A percentile compares a stretch with the other conserved stretches of the same genome.
Evolutionary conservation across 2,113 vertebrate species (phyloP).

Genomic region (Casuarius casuarius): DNA sequence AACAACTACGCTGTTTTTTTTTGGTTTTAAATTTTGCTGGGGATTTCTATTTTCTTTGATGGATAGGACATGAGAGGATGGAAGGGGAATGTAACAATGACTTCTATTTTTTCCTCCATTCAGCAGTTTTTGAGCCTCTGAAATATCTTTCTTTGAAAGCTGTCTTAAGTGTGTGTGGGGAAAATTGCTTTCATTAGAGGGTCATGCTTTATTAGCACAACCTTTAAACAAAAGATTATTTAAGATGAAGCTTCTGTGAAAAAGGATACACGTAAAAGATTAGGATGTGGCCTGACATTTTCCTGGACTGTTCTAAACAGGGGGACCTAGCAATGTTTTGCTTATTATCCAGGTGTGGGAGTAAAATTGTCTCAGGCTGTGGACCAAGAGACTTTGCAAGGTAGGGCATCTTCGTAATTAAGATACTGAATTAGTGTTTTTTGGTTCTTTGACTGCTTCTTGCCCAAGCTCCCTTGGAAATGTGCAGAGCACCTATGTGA

Average conservation of each 20-base stretch:
- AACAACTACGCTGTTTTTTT: no score
- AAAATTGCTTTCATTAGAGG: background rate
- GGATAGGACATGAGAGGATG: background rate
- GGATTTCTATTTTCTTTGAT: background rate
- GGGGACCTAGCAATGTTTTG: background rate
- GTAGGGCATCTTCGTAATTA: background rate
- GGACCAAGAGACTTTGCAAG: background rate
- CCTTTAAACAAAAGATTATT: background rate
- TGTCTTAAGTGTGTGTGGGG: background rate
- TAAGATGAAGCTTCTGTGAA: background rate
- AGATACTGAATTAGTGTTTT: background rate
- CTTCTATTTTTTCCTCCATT: background rate
- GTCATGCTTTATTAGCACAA: background rate
- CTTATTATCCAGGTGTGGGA: background rate
- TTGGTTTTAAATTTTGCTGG: background rate
- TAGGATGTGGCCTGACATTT: background rate
- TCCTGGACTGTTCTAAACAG: background rate
- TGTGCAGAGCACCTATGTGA: background rate
- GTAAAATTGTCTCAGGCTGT: background rate
- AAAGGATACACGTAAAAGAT: background rate
- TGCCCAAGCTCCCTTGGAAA: background rate
- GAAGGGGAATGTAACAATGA: background rate
- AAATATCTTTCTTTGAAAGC: conserved; percentile 24
- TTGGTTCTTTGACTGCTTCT: background rate
- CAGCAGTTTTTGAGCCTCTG: background rate